phyloP scores from a whole-genome alignment of 2,113 vertebrate species.

The Vireo altiloquus region DNA sequence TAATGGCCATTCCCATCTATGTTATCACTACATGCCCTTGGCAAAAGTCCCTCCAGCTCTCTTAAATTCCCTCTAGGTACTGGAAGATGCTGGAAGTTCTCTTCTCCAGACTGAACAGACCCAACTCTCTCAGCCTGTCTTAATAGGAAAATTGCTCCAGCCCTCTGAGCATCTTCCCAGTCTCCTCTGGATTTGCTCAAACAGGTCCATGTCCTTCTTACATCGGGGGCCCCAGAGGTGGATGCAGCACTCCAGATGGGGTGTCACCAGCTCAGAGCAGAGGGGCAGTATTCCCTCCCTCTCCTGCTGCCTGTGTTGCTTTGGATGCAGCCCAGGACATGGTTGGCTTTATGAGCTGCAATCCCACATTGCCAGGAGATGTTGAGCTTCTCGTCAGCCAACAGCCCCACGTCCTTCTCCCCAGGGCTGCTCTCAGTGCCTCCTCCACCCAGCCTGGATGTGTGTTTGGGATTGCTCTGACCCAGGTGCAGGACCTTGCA shows the following conservation, averaged over 20 bases:
- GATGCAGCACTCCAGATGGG: not conserved
- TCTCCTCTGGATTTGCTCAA: not conserved
- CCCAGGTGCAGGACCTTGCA: not conserved
- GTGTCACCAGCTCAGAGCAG: not conserved
- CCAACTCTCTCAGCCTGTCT: not conserved
- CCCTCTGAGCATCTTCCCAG: not conserved
- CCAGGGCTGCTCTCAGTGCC: not conserved
- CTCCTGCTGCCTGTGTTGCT: rapidly evolving
- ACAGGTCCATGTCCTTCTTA: not conserved
- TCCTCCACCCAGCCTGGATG: not conserved
- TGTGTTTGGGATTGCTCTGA: not conserved
- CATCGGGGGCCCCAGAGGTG: rapidly evolving
- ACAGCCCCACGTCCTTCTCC: not conserved
- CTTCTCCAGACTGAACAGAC: not conserved
- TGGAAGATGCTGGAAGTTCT: not conserved
- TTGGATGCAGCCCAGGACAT: not conserved
- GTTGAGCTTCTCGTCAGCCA: not conserved
- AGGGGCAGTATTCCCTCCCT: not conserved
- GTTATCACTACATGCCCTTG: not conserved
- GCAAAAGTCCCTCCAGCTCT: not conserved
- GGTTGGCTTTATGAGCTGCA: not conserved
- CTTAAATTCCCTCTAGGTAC: not conserved
- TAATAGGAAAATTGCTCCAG: not conserved
- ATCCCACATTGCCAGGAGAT: rapidly evolving
- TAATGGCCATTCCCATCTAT: not conserved